Evolutionary conservation across 2,113 vertebrate species (phyloP), one percentile per base, ranked within the genome.

Genomic region (Cephalopholis sonnerati): DNA sequence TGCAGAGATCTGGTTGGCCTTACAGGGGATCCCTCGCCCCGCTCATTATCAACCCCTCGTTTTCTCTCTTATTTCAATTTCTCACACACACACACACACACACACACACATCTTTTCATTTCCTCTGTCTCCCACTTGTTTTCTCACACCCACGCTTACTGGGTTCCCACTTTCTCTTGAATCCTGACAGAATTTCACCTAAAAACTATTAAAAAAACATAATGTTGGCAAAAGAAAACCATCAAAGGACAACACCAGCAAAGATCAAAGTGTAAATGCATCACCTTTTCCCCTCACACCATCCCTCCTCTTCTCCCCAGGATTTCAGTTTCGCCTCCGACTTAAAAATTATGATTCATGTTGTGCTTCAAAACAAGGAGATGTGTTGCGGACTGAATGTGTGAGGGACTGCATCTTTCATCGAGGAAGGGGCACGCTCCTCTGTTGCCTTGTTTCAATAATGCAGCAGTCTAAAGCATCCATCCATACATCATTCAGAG

Each of bases 401-500:
- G 50, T 48, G 57, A 58, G 15, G 4, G 5, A 5, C 50, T 25
- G 53, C 57, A 51, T 62, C 29, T 58, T 46, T 68, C 55, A 62
- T 41, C 3, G 16, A 77, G 53, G 36, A 51, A 9, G 57, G 27
- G 39, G 18, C 77, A 17, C 27, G 36, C 20, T 72, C 24, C 54
- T 76, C 76, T 53, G 41, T 65, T 55, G 51, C 59, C 72, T 59
- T 61, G 36, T 62, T 84, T 90, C 61, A 88, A 83, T 89, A 83
- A 89, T 85, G 78, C 82, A 85, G 1, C 61, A 41, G 74, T 46
- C n/a, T 16, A 63, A 82, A 79, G 82, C 75, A n/a, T 74, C 62
- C 66, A 77, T 84, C 46, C 81, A 36, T 36, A 36, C 32, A 82
- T 86, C 89, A 86, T 86, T 82, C 78, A 86, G 66, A 63, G 51